Conservation (phyloP, 1,140 invertebrate species). For the Psix sp. region DNA sequence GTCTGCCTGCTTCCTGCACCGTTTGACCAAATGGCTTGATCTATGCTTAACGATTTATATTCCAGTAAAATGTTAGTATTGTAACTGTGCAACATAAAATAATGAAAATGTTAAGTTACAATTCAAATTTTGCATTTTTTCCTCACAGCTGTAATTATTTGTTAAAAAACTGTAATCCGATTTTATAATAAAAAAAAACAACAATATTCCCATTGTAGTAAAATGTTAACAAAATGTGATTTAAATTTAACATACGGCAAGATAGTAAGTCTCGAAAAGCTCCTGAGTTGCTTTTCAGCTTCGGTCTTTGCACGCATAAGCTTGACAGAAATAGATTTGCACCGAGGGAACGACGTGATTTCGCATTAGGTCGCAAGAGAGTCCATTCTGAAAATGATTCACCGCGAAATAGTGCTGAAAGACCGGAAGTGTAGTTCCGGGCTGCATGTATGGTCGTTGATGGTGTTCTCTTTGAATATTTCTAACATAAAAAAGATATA, state of each 20-base stretch:
- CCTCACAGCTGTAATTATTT: too few relatives aligned
- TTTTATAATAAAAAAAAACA: too few relatives aligned
- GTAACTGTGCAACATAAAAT: too few relatives aligned
- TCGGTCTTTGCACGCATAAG: slow-evolving; percentile 48
- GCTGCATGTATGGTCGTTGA: slow-evolving; percentile 40
- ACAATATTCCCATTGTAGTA: too few relatives aligned
- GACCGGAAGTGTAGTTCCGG: slow-evolving; percentile 60
- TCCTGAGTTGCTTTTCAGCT: slow-evolving; percentile 27
- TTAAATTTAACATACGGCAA: slow-evolving; percentile 3
- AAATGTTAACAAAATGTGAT: slow-evolving; percentile 2
- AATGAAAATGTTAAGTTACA: too few relatives aligned
- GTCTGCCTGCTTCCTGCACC: too few relatives aligned
- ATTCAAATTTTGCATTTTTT: too few relatives aligned
- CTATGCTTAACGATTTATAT: too few relatives aligned
- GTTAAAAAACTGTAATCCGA: too few relatives aligned
- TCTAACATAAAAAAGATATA: slow-evolving; percentile 41
- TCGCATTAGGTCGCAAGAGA: slow-evolving; percentile 52
- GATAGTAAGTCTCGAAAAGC: slow-evolving; percentile 16
- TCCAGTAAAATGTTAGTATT: too few relatives aligned
- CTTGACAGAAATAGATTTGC: slow-evolving; percentile 50
- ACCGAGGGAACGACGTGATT: slow-evolving; percentile 53
- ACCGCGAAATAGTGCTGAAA: slow-evolving; percentile 54
- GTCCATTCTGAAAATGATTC: slow-evolving; percentile 60
- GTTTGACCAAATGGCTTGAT: too few relatives aligned
- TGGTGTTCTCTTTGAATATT: slow-evolving; percentile 31